These are phyloP conservation scores for Mya arenaria DNA, from an alignment of 1,140 invertebrate genomes.

Conservation along the genomic window DNA sequence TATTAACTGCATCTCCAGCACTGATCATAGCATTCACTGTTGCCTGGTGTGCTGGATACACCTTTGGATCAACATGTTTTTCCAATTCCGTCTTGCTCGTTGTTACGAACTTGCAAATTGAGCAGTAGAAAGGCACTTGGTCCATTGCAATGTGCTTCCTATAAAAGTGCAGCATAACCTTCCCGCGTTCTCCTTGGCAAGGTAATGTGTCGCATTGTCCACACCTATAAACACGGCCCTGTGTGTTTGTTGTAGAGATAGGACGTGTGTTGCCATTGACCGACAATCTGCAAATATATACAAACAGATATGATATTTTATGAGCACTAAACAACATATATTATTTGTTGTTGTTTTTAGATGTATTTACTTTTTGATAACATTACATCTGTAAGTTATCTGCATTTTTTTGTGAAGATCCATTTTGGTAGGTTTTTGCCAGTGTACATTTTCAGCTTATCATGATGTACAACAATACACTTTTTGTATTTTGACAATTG, in stretches of 20 bases:
- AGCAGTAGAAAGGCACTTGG: slow-evolving; percentile 35
- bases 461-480: slow-evolving; percentile 6
- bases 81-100: slow-evolving; percentile 10
- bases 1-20: background rate
- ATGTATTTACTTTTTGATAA: background rate
- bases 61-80: slow-evolving; percentile 9
- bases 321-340: background rate
- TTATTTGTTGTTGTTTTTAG: background rate
- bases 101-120: slow-evolving; percentile 19
- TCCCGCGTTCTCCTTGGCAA: slow-evolving; percentile 10
- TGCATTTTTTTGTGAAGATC: background rate
- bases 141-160: slow-evolving; percentile 7
- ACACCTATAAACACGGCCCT: slow-evolving; percentile 19
- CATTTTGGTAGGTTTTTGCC: slow-evolving; percentile 2
- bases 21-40: background rate
- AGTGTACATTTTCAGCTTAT: slow-evolving; percentile 18
- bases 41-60: slow-evolving; percentile 5
- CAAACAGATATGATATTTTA: background rate
- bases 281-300: slow-evolving; percentile 11
- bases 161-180: slow-evolving; percentile 16
- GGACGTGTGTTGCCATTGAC: background rate
- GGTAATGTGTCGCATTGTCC: background rate
- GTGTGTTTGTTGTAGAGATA: background rate
- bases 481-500: slow-evolving; percentile 4
- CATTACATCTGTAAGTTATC: background rate